Evolutionary conservation across 2,797 vertebrate genomes (phyloP), one percentile per base, ranked within the genome.

Genomic region (Echiichthys vipera): DNA sequence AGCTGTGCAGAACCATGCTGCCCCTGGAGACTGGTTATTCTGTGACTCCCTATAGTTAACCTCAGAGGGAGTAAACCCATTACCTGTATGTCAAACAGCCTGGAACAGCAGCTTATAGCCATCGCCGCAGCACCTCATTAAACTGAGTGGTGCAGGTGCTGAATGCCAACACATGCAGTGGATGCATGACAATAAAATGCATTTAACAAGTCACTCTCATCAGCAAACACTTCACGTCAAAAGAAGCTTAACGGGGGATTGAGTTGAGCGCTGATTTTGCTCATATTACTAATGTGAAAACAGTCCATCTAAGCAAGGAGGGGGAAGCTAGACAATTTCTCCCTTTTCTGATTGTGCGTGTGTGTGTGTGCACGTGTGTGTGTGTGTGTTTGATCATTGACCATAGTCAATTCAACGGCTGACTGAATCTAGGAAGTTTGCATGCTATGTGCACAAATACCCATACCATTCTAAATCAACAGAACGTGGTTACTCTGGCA

Each of bases 391-490:
- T 32, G 24, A 71, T 77, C 45, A 71, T 2, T 34, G 68, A 69
- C 70, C 45, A 11, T 7, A 73, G 49, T 70, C 70, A 81, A 71
- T 84, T 77, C 61, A 70, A 66, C 66, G 70, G 70, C 72, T 49
- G 83, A 74, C 40, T 74, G 75, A 80, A 47, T 79, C 15, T 7
- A 59, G 50, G 77, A 66, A 10, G 37, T 77, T 81, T 67, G 59
- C 59, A 73, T 62, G 65, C 74, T 7, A n/a, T 5, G 67, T 63
- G 36, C 68, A 68, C 42, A 65, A 30, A 25, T 15, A 72, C 59
- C 67, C 47, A 3, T 56, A 42, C 59, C 24, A 18, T 66, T 58
- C 9, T 63, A 72, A 77, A 82, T 88, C 83, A 87, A 73, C 73
- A 62, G 10, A 61, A 65, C 2, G 25, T 42, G 66, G 13, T 51